Evolutionary conservation across 2,113 vertebrate species (phyloP).

Genomic region (Entomyzon cyanotis): DNA sequence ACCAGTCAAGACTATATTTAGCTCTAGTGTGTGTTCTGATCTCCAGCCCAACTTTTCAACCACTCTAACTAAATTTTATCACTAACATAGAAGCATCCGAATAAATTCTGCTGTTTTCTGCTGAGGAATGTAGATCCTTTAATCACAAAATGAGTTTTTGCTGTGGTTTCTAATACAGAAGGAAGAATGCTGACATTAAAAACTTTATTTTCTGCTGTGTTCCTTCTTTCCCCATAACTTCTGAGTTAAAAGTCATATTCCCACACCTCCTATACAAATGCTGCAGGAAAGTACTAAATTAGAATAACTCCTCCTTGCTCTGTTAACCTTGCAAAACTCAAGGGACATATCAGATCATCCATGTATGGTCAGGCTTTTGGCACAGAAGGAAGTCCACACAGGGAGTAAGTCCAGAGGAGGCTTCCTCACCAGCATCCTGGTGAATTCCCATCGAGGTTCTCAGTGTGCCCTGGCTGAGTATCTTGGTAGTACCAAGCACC

Average conservation of each 20-base stretch:
- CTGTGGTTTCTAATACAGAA: neutral
- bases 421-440: neutral
- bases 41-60: neutral
- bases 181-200: neutral
- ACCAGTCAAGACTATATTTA: neutral
- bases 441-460: neutral
- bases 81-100: neutral
- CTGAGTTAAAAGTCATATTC: neutral
- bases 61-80: neutral
- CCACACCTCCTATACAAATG: neutral
- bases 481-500: neutral
- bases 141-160: neutral
- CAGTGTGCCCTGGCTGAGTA: fast-evolving
- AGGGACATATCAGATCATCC: neutral
- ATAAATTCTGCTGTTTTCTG: neutral
- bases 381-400: neutral
- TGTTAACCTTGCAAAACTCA: neutral
- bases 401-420: neutral
- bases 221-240: neutral
- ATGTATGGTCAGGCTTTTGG: constrained; percentile 7
- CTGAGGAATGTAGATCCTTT: neutral
- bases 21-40: neutral
- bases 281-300: neutral
- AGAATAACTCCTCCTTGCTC: neutral
- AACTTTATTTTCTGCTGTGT: neutral